Evolutionary conservation across 1,140 invertebrate species (phyloP).

Genomic region (Drosophila sturtevanti): DNA sequence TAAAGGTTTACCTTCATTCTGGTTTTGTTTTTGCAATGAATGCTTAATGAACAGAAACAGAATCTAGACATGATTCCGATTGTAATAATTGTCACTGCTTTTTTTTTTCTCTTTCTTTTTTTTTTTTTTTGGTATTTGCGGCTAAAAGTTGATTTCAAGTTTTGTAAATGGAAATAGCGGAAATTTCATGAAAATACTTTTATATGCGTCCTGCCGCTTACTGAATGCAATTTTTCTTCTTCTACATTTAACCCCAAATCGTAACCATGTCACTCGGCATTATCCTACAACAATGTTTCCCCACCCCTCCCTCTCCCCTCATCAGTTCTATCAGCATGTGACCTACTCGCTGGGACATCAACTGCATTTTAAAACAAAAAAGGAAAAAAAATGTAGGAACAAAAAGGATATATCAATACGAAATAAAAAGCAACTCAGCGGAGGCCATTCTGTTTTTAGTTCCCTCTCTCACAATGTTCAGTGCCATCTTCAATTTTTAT

Average conservation of each 20-base stretch:
- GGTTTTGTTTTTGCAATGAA: conserved; percentile 63
- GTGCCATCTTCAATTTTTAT: conserved; percentile 18
- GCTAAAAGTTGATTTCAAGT: conserved; percentile 48
- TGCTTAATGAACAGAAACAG: conserved; percentile 64
- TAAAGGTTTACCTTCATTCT: conserved; percentile 15
- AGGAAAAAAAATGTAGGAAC: conserved; percentile 2
- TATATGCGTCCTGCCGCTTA: neutral
- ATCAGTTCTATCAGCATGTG: conserved; percentile 22
- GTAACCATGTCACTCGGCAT: conserved; percentile 49
- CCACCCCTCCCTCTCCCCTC: neutral
- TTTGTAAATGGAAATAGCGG: conserved; percentile 13
- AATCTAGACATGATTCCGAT: conserved; percentile 14
- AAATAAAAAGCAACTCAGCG: conserved; percentile 34
- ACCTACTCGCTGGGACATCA: conserved; percentile 48
- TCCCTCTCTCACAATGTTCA: conserved; percentile 12
- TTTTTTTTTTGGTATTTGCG: conserved; percentile 29
- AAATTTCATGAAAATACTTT: neutral
- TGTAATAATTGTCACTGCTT: conserved; percentile 74
- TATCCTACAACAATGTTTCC: conserved; percentile 21
- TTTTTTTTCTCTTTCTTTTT: conserved; percentile 44
- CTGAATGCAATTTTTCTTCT: conserved; percentile 16
- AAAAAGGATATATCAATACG: conserved; percentile 19
- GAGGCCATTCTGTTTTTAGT: conserved; percentile 62
- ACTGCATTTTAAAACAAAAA: conserved; percentile 64
- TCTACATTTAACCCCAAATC: conserved; percentile 26